Evolutionary conservation across 2,797 vertebrate genomes (phyloP).

Genomic region (Poeciliopsis gracilis): DNA sequence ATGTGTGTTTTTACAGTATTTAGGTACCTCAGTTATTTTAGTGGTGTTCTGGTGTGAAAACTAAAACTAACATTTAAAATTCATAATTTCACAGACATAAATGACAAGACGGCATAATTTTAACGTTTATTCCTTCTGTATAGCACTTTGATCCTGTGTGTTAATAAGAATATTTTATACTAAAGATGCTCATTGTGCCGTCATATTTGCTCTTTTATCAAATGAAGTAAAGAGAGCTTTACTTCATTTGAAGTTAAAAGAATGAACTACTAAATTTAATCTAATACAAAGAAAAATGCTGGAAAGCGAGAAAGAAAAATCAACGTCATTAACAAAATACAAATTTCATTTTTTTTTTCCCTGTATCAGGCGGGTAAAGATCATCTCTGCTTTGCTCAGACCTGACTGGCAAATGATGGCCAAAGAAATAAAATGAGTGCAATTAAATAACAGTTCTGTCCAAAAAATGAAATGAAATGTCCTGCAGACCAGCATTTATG

Average conservation of each 20-base stretch:
- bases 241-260: too few relatives aligned
- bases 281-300: background rate
- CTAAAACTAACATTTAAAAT: too few relatives aligned
- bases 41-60: background rate
- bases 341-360: background rate
- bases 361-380: background rate
- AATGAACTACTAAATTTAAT: too few relatives aligned
- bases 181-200: too few relatives aligned
- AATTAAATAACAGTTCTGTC: background rate
- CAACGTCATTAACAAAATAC: background rate
- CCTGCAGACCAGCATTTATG: background rate
- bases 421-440: constrained; percentile 20
- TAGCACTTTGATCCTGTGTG: too few relatives aligned
- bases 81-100: too few relatives aligned
- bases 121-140: too few relatives aligned
- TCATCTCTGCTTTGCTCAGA: constrained; percentile 11
- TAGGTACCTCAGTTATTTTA: background rate
- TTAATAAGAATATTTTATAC: too few relatives aligned
- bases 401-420: constrained; percentile 24
- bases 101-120: too few relatives aligned
- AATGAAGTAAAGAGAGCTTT: too few relatives aligned
- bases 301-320: background rate
- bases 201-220: too few relatives aligned
- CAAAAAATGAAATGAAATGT: background rate
- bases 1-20: background rate